Percentiles rank a stretch among this genome's conserved stretches.
Evolutionary conservation across 1,140 invertebrate genomes (phyloP).

Genomic region (Sitophilus oryzae): DNA sequence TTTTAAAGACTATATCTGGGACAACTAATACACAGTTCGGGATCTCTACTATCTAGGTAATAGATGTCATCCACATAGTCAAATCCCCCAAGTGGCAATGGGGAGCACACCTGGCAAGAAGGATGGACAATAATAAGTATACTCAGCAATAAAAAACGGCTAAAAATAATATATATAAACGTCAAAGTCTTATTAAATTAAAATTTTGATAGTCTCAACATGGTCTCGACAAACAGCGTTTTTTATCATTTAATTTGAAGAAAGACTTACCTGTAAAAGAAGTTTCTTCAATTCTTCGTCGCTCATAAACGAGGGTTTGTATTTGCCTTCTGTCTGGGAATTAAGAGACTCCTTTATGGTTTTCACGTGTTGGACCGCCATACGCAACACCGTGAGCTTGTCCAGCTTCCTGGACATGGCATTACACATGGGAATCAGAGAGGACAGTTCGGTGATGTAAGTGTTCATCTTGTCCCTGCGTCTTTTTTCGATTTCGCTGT

Average conservation of each 20-base stretch:
- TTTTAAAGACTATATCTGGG: too few relatives aligned
- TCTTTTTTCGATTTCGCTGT: conserved; percentile 93
- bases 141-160: too few relatives aligned
- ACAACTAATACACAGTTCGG: too few relatives aligned
- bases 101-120: too few relatives aligned
- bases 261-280: conserved; percentile 52
- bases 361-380: conserved; percentile 91
- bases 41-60: too few relatives aligned
- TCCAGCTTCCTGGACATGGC: conserved; percentile 89
- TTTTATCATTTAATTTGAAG: not conserved
- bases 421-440: conserved; percentile 89
- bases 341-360: conserved; percentile 69
- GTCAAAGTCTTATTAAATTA: too few relatives aligned
- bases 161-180: too few relatives aligned
- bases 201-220: too few relatives aligned
- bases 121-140: too few relatives aligned
- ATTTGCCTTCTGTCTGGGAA: conserved; percentile 74
- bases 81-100: too few relatives aligned
- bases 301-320: conserved; percentile 81
- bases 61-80: too few relatives aligned
- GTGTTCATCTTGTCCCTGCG: conserved; percentile 95
- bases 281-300: conserved; percentile 82
- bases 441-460: conserved; percentile 85
- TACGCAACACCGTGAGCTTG: conserved; percentile 86
- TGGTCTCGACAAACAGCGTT: too few relatives aligned